phyloP scores from a whole-genome alignment of 2,888 invertebrate species.

The Emmelina monodactyla region DNA sequence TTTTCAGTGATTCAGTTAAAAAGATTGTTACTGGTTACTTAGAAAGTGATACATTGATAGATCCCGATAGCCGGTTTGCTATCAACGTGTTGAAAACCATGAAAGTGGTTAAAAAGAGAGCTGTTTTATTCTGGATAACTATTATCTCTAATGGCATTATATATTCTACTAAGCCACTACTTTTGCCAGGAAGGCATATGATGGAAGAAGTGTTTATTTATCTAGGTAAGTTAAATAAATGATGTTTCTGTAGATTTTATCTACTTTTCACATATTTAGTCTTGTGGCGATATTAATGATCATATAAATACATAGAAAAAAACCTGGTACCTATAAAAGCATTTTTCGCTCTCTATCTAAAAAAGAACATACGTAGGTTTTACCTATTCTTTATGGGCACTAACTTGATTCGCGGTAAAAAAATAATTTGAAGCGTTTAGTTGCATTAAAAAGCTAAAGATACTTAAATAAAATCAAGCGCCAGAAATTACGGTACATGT shows the following conservation, averaged over 20 bases:
- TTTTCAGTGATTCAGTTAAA: constrained; percentile 17
- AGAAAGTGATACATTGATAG: constrained; percentile 17
- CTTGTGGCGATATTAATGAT: not conserved
- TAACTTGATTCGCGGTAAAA: too few relatives aligned
- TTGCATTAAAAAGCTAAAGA: too few relatives aligned
- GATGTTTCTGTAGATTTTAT: too few relatives aligned
- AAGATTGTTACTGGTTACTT: constrained; percentile 19
- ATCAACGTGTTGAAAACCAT: constrained; percentile 15
- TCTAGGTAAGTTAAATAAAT: constrained; percentile 10
- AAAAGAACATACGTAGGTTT: too few relatives aligned
- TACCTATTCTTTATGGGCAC: too few relatives aligned
- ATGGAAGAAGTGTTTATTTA: constrained; percentile 12
- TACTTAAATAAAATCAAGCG: too few relatives aligned
- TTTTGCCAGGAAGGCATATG: constrained; percentile 10
- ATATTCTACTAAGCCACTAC: constrained; percentile 12
- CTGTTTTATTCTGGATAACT: constrained; percentile 15
- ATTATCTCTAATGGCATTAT: constrained; percentile 12
- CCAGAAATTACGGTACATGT: too few relatives aligned
- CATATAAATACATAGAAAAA: not conserved
- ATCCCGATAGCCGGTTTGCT: constrained; percentile 18
- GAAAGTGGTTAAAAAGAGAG: constrained; percentile 14
- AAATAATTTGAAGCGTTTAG: too few relatives aligned
- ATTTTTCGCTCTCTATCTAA: too few relatives aligned
- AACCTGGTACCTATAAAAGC: too few relatives aligned
- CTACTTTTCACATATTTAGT: not conserved